Percentiles rank a stretch among this genome's conserved stretches.
Conservation (phyloP, 2,797 vertebrate species). For the Limosa lapponica region DNA sequence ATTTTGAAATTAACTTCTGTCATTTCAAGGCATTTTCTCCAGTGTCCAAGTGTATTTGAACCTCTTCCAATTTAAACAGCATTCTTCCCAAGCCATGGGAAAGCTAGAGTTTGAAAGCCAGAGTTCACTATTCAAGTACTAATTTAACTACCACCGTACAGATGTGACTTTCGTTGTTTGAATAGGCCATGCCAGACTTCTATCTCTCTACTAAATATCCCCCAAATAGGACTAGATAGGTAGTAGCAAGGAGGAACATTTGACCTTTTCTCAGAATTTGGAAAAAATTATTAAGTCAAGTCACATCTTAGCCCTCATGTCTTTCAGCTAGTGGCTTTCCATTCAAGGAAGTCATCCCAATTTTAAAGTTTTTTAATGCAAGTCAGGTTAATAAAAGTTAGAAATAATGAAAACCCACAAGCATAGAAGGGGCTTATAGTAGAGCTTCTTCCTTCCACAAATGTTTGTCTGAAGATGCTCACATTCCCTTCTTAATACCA, state of each 20-base stretch:
- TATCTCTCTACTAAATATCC: not conserved
- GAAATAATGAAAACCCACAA: not conserved
- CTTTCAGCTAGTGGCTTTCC: not conserved
- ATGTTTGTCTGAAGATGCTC: not conserved
- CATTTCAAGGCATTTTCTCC: not conserved
- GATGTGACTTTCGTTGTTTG: not conserved
- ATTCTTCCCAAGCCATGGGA: not conserved
- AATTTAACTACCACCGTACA: not conserved
- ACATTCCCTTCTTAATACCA: not conserved
- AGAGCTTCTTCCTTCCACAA: not conserved
- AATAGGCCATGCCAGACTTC: not conserved
- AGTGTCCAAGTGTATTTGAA: not conserved
- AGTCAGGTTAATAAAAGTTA: not conserved
- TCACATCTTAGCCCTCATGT: not conserved
- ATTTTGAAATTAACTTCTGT: not conserved
- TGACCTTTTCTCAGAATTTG: not conserved
- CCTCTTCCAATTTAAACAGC: not conserved
- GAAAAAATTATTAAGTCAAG: not conserved
- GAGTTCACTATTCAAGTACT: not conserved
- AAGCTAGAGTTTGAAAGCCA: not conserved
- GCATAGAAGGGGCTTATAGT: not conserved
- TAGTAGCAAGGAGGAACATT: not conserved
- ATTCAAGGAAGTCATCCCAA: not conserved
- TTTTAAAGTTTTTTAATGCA: not conserved
- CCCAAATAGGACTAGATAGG: not conserved